These are phyloP conservation scores for Spodoptera litura DNA, from an alignment of 1,140 invertebrate genomes.

Conservation along the genomic window DNA sequence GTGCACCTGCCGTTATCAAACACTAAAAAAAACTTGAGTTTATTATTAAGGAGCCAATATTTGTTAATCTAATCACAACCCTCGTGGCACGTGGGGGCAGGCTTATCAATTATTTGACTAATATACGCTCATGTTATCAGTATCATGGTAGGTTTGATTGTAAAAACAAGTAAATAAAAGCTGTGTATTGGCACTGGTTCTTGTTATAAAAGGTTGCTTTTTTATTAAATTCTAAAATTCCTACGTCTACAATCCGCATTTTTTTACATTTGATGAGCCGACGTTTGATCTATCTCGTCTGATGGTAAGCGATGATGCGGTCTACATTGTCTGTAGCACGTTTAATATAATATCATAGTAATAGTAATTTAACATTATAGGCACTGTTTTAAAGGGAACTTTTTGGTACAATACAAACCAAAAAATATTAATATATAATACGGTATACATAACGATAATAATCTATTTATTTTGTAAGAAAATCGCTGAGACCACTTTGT, in stretches of 20 bases:
- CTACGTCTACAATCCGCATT: too few relatives aligned
- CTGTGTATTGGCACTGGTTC: background rate
- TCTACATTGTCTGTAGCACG: too few relatives aligned
- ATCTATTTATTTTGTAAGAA: conserved; percentile 48
- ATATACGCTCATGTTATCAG: conserved; percentile 27
- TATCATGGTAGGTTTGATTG: background rate
- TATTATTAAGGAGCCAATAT: conserved; percentile 57
- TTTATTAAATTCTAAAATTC: background rate
- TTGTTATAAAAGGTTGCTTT: background rate
- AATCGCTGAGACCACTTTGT: conserved; percentile 46
- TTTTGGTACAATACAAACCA: too few relatives aligned
- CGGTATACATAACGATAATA: conserved; percentile 26
- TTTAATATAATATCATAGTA: too few relatives aligned
- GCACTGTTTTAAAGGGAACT: too few relatives aligned
- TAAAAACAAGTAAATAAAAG: conserved; percentile 5
- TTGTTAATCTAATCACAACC: conserved; percentile 64
- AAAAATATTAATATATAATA: background rate
- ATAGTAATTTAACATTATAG: too few relatives aligned
- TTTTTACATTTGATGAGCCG: too few relatives aligned
- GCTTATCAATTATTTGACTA: conserved; percentile 59
- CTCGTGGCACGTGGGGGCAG: conserved; percentile 52
- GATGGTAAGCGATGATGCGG: too few relatives aligned
- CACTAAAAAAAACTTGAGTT: conserved; percentile 24
- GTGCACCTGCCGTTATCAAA: conserved; percentile 57
- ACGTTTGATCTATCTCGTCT: too few relatives aligned